A percentile compares a stretch with the other conserved stretches of the same genome.
These are phyloP conservation scores for Chondrosia reniformis DNA, from an alignment of 37 sponge, comb jelly and placozoan species.

Conservation along the genomic window DNA sequence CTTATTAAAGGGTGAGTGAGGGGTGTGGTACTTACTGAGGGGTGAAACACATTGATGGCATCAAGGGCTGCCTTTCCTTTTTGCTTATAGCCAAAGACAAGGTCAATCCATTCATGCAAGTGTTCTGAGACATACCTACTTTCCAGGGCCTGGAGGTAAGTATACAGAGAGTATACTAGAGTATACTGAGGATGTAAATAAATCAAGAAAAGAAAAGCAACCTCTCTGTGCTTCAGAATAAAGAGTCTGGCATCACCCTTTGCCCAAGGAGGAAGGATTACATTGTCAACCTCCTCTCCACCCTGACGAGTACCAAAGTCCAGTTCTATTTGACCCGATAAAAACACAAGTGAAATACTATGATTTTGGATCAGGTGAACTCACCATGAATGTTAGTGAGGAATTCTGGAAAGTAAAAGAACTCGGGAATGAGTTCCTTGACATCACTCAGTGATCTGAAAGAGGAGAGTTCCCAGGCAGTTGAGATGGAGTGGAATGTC, in stretches of 20 bases:
- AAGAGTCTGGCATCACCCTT: constrained; percentile 67
- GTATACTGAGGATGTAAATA: background rate
- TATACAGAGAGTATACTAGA: background rate
- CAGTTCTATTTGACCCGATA: constrained; percentile 41
- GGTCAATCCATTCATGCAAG: constrained; percentile 94
- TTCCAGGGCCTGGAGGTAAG: constrained; percentile 91
- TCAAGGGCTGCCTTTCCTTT: constrained; percentile 84
- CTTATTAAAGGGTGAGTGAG: background rate
- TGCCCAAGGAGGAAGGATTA: constrained; percentile 93
- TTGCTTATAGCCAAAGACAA: constrained; percentile 97
- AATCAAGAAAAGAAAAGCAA: background rate
- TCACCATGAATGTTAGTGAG: constrained; percentile 79
- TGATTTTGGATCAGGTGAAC: constrained; percentile 6
- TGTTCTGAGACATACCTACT: constrained; percentile 88
- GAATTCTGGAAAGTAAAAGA: constrained; percentile 97
- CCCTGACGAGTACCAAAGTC: constrained; percentile 90
- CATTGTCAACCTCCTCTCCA: constrained; percentile 78
- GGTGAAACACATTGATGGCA: constrained; percentile 98
- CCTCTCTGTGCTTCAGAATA: constrained; percentile 90
- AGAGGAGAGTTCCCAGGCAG: constrained; percentile 91
- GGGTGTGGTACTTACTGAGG: constrained; percentile 56
- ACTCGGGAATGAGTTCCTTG: constrained; percentile 98
- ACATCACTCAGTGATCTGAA: constrained; percentile 90
- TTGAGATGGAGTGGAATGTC: constrained; percentile 85
- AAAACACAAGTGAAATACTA: background rate